Conservation (phyloP, 2,888 invertebrate species). For the Dilophus febrilis region DNA sequence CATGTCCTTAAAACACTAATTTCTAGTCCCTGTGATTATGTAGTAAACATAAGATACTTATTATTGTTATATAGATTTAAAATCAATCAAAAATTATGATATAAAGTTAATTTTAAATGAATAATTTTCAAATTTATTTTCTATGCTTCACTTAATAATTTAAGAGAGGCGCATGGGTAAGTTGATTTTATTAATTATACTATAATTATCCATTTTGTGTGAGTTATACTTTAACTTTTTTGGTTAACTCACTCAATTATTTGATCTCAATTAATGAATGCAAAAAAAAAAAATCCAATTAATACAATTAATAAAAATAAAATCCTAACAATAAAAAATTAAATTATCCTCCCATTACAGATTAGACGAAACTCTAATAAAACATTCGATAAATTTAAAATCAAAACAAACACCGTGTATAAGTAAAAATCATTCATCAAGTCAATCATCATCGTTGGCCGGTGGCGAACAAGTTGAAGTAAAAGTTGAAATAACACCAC, state of each 20-base stretch:
- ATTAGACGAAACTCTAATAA: constrained; percentile 44
- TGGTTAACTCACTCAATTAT: background rate
- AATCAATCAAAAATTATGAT: no score
- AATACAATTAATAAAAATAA: no score
- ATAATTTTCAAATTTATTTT: background rate
- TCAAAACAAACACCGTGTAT: constrained; percentile 20
- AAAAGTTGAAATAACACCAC: constrained; percentile 31
- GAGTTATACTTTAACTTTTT: background rate
- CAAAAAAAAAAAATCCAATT: no score
- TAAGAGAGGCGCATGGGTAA: constrained; percentile 49
- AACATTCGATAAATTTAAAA: constrained; percentile 30
- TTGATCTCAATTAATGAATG: no score
- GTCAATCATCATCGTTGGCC: constrained; percentile 28
- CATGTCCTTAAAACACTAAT: no score
- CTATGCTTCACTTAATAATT: constrained; percentile 5
- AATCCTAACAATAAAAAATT: no score
- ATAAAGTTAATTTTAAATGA: no score
- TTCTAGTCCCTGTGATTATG: no score
- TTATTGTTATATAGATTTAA: no score
- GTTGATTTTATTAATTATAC: constrained; percentile 17
- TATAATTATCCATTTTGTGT: no score
- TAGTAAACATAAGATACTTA: no score
- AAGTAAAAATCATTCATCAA: constrained; percentile 29
- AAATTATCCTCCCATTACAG: constrained; percentile 20
- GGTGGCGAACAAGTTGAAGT: constrained; percentile 29